Evolutionary conservation across 2,113 vertebrate genomes (phyloP), one percentile per base, ranked within the genome.

Genomic region (Columba livia): DNA sequence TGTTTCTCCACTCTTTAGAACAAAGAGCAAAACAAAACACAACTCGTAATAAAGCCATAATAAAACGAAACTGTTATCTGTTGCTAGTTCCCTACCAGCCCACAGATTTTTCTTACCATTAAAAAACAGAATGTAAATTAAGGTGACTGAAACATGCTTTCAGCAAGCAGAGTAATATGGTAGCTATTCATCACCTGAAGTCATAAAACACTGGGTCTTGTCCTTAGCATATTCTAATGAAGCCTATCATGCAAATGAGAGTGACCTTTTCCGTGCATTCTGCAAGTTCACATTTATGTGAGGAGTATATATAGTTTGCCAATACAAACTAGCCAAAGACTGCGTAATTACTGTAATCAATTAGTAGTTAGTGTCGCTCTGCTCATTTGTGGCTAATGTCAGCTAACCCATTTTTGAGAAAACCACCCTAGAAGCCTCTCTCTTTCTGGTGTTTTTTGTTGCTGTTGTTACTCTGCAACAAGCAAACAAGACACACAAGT

Each of bases 171-270:
- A 98, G 97, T 98, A 97, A 98, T 98, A 97, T 96, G 91, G 98
- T 98, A 98, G 99, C 99, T 98, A 99, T 99, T 99, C 99, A 99
- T 99, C 99, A 99, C 98, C 97, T 98, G 98, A 97, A 98, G 98
- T 98, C 98, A 98, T 98, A 99, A 99, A 99, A 98, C 98, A 98
- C 98, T 98, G 98, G 97, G 98, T 98, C 98, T 90, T 98, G 98
- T 99, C 99, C 99, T 99, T 99, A 99, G 98, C 98, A 99, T 99
- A 99, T 99, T 99, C 98, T 99, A 99, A 99, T 99, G 99, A 99
- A 99, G 99, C 98, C 98, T 98, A 98, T 98, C 98, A 99, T 99
- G 99, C 98, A 99, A 99, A 99, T 99, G 98, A 99, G 98, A 97
- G 97, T 98, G 99, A 98, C 99, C 99, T 99, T 99, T 99, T 98